A percentile compares a stretch with the other conserved stretches of the same genome.
phyloP scores from a whole-genome alignment of 1,140 invertebrate genomes.

The Phocides pigmalion region DNA sequence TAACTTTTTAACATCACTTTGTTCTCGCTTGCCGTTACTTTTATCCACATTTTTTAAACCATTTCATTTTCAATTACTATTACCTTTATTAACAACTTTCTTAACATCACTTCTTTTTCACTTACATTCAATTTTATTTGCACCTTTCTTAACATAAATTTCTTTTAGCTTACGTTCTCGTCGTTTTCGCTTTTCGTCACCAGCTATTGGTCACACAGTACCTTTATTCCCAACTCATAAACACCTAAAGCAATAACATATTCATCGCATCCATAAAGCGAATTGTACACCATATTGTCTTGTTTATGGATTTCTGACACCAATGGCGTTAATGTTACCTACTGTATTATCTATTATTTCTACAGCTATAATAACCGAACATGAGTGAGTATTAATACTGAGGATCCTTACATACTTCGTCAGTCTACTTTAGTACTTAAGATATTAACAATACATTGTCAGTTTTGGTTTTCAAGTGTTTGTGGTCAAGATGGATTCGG shows the following conservation, averaged over 20 bases:
- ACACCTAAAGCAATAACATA: constrained; percentile 32
- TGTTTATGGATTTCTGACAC: constrained; percentile 10
- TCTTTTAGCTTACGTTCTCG: background rate
- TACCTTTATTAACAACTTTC: no score
- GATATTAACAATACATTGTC: background rate
- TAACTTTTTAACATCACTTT: no score
- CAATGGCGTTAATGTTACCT: constrained; percentile 34
- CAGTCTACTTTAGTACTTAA: background rate
- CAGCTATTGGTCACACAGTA: background rate
- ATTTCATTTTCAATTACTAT: no score
- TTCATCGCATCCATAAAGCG: constrained; percentile 19
- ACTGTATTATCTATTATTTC: constrained; percentile 10
- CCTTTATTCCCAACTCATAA: constrained; percentile 15
- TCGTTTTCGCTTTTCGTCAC: background rate
- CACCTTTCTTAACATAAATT: no score
- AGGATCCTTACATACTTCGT: background rate
- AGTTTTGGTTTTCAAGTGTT: background rate
- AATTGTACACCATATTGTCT: constrained; percentile 20
- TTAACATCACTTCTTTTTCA: no score
- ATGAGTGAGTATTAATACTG: constrained; percentile 3
- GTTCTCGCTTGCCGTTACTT: no score
- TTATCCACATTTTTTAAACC: no score
- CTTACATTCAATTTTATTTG: no score
- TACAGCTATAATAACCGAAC: background rate
- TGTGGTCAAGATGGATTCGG: background rate